These are phyloP conservation scores for Trypoxylon attenuatum DNA, from an alignment of 2,888 invertebrate genomes.

Conservation along the genomic window DNA sequence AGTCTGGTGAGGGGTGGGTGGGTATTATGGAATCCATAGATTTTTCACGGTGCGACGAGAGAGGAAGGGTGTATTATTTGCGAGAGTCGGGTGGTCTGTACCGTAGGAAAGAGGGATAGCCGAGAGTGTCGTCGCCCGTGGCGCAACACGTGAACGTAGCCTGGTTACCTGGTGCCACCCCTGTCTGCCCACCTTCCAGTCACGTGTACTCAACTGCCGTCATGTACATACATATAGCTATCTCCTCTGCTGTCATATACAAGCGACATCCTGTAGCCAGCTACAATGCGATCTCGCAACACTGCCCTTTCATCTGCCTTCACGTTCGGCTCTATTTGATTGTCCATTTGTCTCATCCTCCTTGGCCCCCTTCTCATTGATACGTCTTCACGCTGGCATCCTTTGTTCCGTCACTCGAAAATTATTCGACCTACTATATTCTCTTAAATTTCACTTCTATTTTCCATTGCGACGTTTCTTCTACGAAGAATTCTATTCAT, in stretches of 20 bases:
- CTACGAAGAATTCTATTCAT: too few species aligned
- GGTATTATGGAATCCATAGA: background rate
- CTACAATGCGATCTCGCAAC: conserved; percentile 32
- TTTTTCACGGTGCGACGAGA: background rate
- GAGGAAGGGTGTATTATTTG: background rate
- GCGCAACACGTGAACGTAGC: conserved; percentile 58
- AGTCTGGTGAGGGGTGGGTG: background rate
- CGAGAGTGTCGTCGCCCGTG: conserved; percentile 48
- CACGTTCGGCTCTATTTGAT: conserved; percentile 8
- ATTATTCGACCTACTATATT: too few species aligned
- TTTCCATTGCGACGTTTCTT: too few species aligned
- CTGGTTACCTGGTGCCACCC: conserved; percentile 31
- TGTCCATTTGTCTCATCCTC: conserved; percentile 13
- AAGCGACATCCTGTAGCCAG: conserved; percentile 37
- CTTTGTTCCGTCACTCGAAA: too few species aligned
- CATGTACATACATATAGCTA: conserved; percentile 42
- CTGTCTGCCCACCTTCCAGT: conserved; percentile 37
- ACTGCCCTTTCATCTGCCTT: conserved; percentile 10
- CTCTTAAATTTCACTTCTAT: too few species aligned
- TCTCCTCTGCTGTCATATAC: conserved; percentile 57
- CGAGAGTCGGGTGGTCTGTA: conserved; percentile 7
- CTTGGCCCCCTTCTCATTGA: too few species aligned
- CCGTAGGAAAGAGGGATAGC: conserved; percentile 16
- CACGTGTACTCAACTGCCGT: conserved; percentile 60
- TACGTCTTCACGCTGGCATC: too few species aligned